Conservation (phyloP, 1,140 invertebrate genomes). For the Cydia amplana region DNA sequence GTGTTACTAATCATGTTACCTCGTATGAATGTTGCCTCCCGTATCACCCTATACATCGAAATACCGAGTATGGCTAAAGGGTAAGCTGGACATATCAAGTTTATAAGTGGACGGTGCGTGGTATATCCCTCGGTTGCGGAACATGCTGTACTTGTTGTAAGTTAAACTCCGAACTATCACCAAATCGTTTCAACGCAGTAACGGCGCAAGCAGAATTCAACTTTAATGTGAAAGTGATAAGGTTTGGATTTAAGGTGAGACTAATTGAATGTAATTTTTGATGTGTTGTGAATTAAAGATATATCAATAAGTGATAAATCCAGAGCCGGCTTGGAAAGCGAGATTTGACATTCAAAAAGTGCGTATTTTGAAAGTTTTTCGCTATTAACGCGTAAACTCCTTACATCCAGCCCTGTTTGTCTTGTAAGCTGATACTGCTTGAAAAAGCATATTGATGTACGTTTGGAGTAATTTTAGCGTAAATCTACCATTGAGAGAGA, state of each 20-base stretch:
- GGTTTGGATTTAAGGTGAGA: not conserved
- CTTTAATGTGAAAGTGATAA: not conserved
- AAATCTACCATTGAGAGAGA: conserved; percentile 67
- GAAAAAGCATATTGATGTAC: conserved; percentile 32
- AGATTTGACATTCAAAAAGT: not conserved
- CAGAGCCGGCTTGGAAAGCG: not conserved
- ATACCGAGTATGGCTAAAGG: conserved; percentile 41
- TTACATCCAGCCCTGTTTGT: not conserved
- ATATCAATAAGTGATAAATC: not conserved
- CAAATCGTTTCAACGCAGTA: not conserved
- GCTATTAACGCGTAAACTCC: not conserved
- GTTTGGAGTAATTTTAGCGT: conserved; percentile 42
- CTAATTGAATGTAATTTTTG: too few species aligned
- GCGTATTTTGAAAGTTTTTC: not conserved
- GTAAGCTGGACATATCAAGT: conserved; percentile 68
- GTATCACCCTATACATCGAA: conserved; percentile 1
- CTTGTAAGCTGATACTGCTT: not conserved
- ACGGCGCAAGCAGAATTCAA: not conserved
- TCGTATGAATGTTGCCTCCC: not conserved
- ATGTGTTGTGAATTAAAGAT: too few species aligned
- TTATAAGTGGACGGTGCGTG: conserved; percentile 52
- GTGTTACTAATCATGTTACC: not conserved
- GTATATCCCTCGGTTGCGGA: conserved; percentile 62
- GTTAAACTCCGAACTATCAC: conserved; percentile 37
- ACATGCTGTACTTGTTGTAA: conserved; percentile 41